Conservation (phyloP, 2,113 vertebrate species). For the Semicossyphus pulcher region DNA sequence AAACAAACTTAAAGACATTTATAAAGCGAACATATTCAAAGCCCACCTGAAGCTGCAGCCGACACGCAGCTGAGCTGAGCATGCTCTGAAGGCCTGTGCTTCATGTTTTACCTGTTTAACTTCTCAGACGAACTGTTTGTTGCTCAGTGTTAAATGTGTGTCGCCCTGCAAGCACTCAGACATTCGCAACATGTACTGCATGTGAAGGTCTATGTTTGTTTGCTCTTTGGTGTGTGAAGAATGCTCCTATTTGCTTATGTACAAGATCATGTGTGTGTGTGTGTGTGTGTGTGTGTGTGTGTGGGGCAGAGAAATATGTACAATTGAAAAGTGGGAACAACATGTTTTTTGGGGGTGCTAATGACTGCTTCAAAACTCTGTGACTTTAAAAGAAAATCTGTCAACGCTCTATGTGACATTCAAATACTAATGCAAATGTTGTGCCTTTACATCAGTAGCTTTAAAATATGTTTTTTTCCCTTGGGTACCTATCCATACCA, state of each 20-base stretch:
- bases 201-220: neutral
- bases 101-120: neutral
- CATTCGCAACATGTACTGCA: neutral
- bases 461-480: neutral
- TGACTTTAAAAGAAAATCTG: too few species aligned
- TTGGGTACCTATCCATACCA: neutral
- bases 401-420: neutral
- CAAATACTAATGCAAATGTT: neutral
- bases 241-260: too few species aligned
- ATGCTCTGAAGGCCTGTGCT: constrained; percentile 63
- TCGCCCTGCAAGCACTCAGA: neutral
- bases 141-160: neutral
- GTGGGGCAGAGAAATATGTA: too few species aligned
- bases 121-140: neutral
- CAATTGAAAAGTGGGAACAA: too few species aligned
- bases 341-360: too few species aligned
- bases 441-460: neutral
- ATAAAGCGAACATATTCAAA: too few species aligned
- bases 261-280: too few species aligned
- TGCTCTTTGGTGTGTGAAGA: too few species aligned
- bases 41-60: constrained; percentile 92
- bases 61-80: constrained; percentile 92
- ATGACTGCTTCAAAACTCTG: too few species aligned
- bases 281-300: too few species aligned
- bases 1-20: too few species aligned